These are phyloP conservation scores for Labeo rohita DNA, from an alignment of 2,113 vertebrate genomes.

Conservation along the genomic window DNA sequence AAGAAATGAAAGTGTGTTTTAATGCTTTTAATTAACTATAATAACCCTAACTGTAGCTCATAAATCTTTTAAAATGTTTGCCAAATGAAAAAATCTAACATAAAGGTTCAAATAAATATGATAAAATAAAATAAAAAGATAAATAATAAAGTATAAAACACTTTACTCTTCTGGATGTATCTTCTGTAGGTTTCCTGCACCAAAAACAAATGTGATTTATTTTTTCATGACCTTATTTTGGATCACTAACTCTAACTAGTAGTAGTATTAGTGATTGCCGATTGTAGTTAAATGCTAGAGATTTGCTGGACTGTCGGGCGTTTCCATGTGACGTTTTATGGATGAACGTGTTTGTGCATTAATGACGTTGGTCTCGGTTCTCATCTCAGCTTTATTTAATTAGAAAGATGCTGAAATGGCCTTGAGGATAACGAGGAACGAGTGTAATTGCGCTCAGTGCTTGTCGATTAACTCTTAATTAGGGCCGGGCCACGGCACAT, in stretches of 20 bases:
- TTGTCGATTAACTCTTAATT: neutral
- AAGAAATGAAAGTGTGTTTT: no score
- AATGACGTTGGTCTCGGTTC: neutral
- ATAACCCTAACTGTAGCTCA: no score
- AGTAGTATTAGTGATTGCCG: no score
- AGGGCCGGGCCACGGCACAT: neutral
- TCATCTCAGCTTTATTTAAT: conserved; percentile 36
- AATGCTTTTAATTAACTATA: neutral
- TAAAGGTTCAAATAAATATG: neutral
- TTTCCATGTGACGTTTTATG: neutral
- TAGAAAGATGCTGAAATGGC: conserved; percentile 22
- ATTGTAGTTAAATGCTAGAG: neutral
- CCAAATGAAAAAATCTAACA: neutral
- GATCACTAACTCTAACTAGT: no score
- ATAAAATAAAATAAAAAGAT: no score
- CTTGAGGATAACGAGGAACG: neutral
- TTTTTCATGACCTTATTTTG: no score
- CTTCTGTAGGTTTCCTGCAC: no score
- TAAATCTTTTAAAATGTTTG: neutral
- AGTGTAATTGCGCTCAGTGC: neutral
- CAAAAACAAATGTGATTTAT: no score
- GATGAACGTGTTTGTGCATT: neutral
- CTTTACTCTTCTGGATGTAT: no score
- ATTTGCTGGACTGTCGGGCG: neutral
- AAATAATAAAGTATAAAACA: no score